Evolutionary conservation across 2,113 vertebrate species (phyloP).

Genomic region (Leptobrachium ailaonicum): DNA sequence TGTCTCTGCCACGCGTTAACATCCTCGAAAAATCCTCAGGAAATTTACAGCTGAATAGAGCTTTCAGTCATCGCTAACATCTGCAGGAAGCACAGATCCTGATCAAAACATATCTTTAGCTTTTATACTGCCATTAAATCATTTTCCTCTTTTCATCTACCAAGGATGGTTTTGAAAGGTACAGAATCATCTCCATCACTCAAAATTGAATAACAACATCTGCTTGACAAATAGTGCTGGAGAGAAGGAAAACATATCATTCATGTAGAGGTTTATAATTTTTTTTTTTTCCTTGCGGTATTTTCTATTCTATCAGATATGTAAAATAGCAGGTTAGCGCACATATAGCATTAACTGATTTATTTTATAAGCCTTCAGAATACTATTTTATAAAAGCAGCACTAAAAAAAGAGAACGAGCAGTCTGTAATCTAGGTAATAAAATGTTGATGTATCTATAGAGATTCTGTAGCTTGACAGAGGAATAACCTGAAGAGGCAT

Average conservation of each 20-base stretch:
- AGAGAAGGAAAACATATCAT: slow-evolving; percentile 62
- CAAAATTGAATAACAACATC: slow-evolving; percentile 61
- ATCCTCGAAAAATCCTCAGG: slow-evolving; percentile 48
- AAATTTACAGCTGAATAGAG: slow-evolving; percentile 62
- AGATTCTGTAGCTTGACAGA: background rate
- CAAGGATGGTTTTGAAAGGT: slow-evolving; percentile 61
- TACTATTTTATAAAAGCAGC: slow-evolving; percentile 23
- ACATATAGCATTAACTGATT: slow-evolving; percentile 45
- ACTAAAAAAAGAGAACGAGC: slow-evolving; percentile 26
- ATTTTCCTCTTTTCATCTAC: slow-evolving; percentile 55
- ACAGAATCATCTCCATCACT: slow-evolving; percentile 66
- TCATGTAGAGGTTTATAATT: slow-evolving; percentile 58
- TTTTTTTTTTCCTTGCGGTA: slow-evolving; percentile 40
- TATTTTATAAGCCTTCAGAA: slow-evolving; percentile 47
- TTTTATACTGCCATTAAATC: slow-evolving; percentile 58
- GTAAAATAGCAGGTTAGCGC: slow-evolving; percentile 31
- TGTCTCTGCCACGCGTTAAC: slow-evolving; percentile 46
- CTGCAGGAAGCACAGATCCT: slow-evolving; percentile 60
- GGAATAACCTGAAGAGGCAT: too few species aligned
- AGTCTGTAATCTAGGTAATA: slow-evolving; percentile 31
- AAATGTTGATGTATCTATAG: slow-evolving; percentile 4
- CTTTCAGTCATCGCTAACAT: slow-evolving; percentile 60
- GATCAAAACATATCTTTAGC: slow-evolving; percentile 59
- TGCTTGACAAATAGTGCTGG: slow-evolving; percentile 61
- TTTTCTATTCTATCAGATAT: slow-evolving; percentile 49